Conservation (phyloP, 1,140 invertebrate genomes). For the Cydia pomonella region DNA sequence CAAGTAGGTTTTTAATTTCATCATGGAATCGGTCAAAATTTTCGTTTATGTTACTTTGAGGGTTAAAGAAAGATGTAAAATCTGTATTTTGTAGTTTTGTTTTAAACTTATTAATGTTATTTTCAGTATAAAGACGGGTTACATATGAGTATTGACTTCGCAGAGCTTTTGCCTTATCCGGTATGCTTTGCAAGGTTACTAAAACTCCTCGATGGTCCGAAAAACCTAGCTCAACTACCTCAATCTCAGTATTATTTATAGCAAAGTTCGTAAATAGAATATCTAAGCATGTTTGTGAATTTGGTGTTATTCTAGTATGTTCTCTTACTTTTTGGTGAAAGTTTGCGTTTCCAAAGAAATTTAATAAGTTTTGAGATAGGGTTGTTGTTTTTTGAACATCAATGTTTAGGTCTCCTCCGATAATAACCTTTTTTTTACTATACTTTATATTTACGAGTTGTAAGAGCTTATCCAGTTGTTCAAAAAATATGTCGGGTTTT, state of each 20-base stretch:
- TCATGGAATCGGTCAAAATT: too few relatives aligned
- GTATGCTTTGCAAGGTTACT: neutral
- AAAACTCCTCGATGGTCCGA: slow-evolving; percentile 26
- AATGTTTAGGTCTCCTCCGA: slow-evolving; percentile 31
- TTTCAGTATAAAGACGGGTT: slow-evolving; percentile 14
- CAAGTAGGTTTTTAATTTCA: too few relatives aligned
- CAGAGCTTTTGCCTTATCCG: neutral
- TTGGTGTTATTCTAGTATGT: slow-evolving; percentile 14
- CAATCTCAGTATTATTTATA: neutral
- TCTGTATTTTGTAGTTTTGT: slow-evolving; percentile 1
- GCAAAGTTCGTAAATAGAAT: slow-evolving; percentile 18
- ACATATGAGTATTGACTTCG: neutral
- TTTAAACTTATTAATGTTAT: slow-evolving; percentile 22
- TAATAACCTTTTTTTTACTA: slow-evolving; percentile 18
- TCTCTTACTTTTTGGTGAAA: slow-evolving; percentile 5
- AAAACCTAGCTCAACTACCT: slow-evolving; percentile 1
- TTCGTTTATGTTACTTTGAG: too few relatives aligned
- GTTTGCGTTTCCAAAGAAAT: slow-evolving; percentile 4
- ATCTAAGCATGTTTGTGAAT: slow-evolving; percentile 13
- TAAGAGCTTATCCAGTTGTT: neutral
- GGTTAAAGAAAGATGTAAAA: slow-evolving; percentile 17
- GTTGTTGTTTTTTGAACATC: slow-evolving; percentile 8
- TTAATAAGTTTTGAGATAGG: neutral
- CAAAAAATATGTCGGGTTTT: slow-evolving; percentile 18
- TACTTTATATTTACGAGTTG: slow-evolving; percentile 17